Evolutionary conservation across 2,888 invertebrate species (phyloP).

Genomic region (Danaus chrysippus): DNA sequence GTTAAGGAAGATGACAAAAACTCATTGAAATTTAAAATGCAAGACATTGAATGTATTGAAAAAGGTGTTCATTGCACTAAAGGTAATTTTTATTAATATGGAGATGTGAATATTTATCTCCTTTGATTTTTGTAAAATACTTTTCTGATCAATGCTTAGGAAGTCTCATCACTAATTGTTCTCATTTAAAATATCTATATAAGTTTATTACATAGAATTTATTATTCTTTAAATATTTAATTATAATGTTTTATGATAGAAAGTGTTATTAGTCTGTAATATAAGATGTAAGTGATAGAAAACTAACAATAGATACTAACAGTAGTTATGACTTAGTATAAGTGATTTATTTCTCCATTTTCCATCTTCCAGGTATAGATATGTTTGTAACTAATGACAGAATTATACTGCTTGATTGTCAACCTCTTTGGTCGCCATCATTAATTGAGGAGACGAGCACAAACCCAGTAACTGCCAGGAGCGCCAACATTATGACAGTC

Average conservation of each 20-base stretch:
- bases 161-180: no score
- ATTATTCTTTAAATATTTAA: no score
- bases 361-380: constrained; percentile 78
- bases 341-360: constrained; percentile 5
- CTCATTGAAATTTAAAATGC: constrained; percentile 75
- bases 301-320: no score
- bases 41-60: constrained; percentile 80
- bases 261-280: no score
- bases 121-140: no score
- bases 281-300: no score
- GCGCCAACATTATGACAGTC: constrained; percentile 79
- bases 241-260: no score
- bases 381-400: constrained; percentile 86
- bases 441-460: constrained; percentile 80
- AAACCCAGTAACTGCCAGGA: constrained; percentile 70
- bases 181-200: no score
- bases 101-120: no score
- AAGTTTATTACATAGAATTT: no score
- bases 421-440: constrained; percentile 89
- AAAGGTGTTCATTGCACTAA: constrained; percentile 86
- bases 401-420: constrained; percentile 92
- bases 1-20: constrained; percentile 34
- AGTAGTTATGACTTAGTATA: no score
- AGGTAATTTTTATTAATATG: constrained; percentile 58
- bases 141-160: no score